Percentiles rank a stretch among this genome's conserved stretches.
phyloP scores from a whole-genome alignment of 2,888 invertebrate species.

The Limenitis camilla region DNA sequence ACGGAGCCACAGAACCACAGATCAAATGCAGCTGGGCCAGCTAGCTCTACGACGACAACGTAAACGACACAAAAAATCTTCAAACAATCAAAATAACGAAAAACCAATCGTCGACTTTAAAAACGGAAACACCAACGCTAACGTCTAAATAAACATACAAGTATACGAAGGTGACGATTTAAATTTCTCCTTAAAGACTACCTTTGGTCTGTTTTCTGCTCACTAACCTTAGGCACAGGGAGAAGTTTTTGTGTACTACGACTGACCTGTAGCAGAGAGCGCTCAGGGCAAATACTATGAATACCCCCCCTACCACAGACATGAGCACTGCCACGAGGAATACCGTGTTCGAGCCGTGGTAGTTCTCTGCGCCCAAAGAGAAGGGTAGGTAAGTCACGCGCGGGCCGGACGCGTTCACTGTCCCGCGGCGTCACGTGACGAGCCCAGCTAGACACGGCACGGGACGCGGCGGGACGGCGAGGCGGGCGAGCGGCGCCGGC shows the following conservation, averaged over 20 bases:
- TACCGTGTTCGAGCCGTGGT: conserved; percentile 97
- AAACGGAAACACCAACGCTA: conserved; percentile 73
- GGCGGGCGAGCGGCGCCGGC: no score
- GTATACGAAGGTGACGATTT: conserved; percentile 75
- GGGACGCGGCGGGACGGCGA: conserved; percentile 34
- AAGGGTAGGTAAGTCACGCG: conserved; percentile 52
- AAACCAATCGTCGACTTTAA: conserved; percentile 68
- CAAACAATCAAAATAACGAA: conserved; percentile 46
- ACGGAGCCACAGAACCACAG: conserved; percentile 65
- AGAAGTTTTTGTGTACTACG: conserved; percentile 99
- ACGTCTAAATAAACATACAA: conserved; percentile 73
- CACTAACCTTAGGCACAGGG: conserved; percentile 99
- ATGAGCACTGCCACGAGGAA: conserved; percentile 98
- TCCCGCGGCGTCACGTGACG: conserved; percentile 29
- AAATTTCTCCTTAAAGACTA: conserved; percentile 77
- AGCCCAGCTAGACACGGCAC: no score
- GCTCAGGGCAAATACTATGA: conserved; percentile 98
- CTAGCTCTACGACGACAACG: conserved; percentile 71
- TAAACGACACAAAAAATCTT: conserved; percentile 59
- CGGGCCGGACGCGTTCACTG: conserved; percentile 36
- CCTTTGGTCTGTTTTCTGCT: conserved; percentile 87
- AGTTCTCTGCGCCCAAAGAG: conserved; percentile 86
- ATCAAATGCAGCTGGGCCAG: conserved; percentile 73
- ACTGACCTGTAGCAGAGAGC: conserved; percentile 99
- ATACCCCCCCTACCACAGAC: conserved; percentile 99